Evolutionary conservation across 2,113 vertebrate species (phyloP), one percentile per base, ranked within the genome.

Genomic region (Passerina amoena): DNA sequence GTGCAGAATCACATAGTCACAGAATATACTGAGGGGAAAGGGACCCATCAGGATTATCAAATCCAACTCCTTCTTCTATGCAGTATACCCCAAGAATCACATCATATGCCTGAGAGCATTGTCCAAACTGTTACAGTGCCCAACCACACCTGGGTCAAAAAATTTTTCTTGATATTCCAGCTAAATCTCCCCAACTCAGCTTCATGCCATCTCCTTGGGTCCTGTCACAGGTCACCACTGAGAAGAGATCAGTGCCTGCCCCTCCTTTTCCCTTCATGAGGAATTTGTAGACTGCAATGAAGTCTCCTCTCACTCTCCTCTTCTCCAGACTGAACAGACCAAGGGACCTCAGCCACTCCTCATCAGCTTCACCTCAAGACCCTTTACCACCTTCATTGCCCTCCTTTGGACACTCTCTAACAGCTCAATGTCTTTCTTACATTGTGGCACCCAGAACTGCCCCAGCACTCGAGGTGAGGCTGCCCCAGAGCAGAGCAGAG

Each of bases 281-380:
- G 44, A 59, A 59, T 3, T 13, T 40, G 14, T 33, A 8, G 11
- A 42, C 14, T 69, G 18, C 44, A n/a, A 0, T n/a, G 64, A 48
- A 23, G 10, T 17, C n/a, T 59, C 56, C 56, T 7, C 22, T 35
- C 22, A 12, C 8, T 28, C n/a, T 56, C 28, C 5, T 19, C n/a
- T 56, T 22, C 5, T 19, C 37, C 38, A 53, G 30, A 19, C 23
- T 68, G 51, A 68, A 33, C n/a, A 33, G n/a, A 68, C 6, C 22
- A 47, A 48, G 51, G 20, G 25, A 4, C 40, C 27, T 66, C 33
- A 54, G 33, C 28, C 9, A 3, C 9, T 48, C 28, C 10, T 57
- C 35, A 38, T 1, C 0, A 0, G 11, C 30, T 57, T 69, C n/a
- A 2, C 23, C 12, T 59, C 35, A 14, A n/a, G 9, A 9, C 14